Evolutionary conservation across 2,888 invertebrate genomes (phyloP).

Genomic region (Coleophora flavipennella): DNA sequence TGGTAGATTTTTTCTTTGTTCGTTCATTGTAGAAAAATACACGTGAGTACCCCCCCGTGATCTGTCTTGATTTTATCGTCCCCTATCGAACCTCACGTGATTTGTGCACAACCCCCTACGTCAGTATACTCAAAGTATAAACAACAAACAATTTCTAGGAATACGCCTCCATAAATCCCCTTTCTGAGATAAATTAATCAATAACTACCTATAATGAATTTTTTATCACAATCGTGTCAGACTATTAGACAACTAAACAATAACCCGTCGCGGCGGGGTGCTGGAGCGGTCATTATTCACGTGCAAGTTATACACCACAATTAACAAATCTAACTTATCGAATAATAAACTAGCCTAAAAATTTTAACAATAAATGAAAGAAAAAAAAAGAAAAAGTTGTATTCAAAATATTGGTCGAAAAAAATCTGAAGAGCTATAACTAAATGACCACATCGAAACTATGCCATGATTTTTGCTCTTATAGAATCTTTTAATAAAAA

Average conservation of each 20-base stretch:
- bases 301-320: conserved; percentile 70
- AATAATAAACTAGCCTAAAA: conserved; percentile 72
- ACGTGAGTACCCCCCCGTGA: no score
- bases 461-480: conserved; percentile 66
- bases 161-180: conserved; percentile 28
- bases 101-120: no score
- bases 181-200: conserved; percentile 46
- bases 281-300: conserved; percentile 51
- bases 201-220: conserved; percentile 47
- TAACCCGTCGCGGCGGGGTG: conserved; percentile 55
- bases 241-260: conserved; percentile 58
- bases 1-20: no score
- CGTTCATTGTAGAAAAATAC: no score
- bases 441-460: conserved; percentile 61
- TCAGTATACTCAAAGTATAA: conserved; percentile 47
- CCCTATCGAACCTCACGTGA: no score
- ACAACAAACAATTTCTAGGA: conserved; percentile 52
- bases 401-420: conserved; percentile 68
- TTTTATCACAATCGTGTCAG: conserved; percentile 68
- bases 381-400: conserved; percentile 56
- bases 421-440: conserved; percentile 70
- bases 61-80: no score
- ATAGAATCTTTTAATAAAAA: conserved; percentile 45
- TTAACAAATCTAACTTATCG: conserved; percentile 71
- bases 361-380: conserved; percentile 68